These are phyloP conservation scores for Radopholus similis DNA, from an alignment of 1,140 invertebrate genomes.

Conservation along the genomic window DNA sequence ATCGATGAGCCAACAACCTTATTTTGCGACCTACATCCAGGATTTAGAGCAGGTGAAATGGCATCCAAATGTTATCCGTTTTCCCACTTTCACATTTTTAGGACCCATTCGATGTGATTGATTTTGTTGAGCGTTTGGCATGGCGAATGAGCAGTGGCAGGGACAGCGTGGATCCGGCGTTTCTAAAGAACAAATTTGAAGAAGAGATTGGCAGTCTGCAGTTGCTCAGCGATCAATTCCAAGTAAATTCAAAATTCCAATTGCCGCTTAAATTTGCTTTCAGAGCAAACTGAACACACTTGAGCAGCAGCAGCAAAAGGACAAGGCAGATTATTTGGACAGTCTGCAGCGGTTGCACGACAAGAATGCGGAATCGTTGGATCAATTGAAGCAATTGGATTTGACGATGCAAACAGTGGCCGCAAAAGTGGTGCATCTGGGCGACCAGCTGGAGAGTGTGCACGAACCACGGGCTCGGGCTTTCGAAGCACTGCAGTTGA, in stretches of 20 bases:
- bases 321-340: conserved; percentile 52
- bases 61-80: no score
- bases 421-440: conserved; percentile 91
- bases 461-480: conserved; percentile 86
- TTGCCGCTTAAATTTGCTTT: not conserved
- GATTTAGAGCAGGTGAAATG: conserved; percentile 56
- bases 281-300: conserved; percentile 52
- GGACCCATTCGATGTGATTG: conserved; percentile 92
- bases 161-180: conserved; percentile 42
- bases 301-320: conserved; percentile 45
- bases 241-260: conserved; percentile 21
- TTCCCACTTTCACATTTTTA: conserved; percentile 48
- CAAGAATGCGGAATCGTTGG: conserved; percentile 47
- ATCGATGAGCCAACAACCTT: conserved; percentile 36
- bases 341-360: conserved; percentile 50
- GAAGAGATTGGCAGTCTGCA: conserved; percentile 58
- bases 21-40: conserved; percentile 57
- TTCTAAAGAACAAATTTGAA: conserved; percentile 55
- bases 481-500: conserved; percentile 86
- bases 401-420: conserved; percentile 92
- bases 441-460: conserved; percentile 92
- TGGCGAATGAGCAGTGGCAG: conserved; percentile 79
- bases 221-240: conserved; percentile 52
- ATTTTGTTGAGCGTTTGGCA: conserved; percentile 92
- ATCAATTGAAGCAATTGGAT: conserved; percentile 71